These are phyloP conservation scores for Latheticus oryzae DNA, from an alignment of 2,888 invertebrate genomes.

Conservation along the genomic window DNA sequence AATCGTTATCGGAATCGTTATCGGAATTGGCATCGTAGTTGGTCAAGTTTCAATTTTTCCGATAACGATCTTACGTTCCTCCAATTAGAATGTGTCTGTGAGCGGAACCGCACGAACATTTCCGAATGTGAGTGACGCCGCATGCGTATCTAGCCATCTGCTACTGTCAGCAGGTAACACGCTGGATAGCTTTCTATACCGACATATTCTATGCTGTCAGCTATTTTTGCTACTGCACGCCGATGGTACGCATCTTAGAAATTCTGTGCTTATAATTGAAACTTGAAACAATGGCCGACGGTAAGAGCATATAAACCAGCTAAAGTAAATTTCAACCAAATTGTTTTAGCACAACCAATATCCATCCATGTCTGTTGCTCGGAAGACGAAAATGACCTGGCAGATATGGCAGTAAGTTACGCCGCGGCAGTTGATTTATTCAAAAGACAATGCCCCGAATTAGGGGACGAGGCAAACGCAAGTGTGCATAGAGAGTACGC, in stretches of 20 bases:
- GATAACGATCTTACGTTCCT: no score
- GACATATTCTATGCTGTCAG: no score
- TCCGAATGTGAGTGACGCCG: no score
- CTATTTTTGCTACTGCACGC: constrained; percentile 2
- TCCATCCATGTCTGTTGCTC: neutral
- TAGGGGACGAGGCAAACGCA: constrained; percentile 12
- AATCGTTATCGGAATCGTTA: no score
- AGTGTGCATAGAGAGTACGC: constrained; percentile 17
- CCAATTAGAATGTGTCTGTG: no score
- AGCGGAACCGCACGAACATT: no score
- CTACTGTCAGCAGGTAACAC: no score
- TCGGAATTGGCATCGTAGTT: neutral
- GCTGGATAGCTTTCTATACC: no score
- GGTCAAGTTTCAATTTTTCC: neutral
- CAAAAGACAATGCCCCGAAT: constrained; percentile 9
- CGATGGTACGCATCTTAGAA: neutral
- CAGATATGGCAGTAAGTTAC: constrained; percentile 2
- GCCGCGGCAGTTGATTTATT: constrained; percentile 6
- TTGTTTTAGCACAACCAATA: constrained; percentile 2
- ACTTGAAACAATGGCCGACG: constrained; percentile 2
- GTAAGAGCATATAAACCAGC: constrained; percentile 17
- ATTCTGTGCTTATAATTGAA: neutral
- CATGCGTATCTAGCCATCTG: no score
- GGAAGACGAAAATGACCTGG: constrained; percentile 1
- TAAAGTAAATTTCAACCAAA: constrained; percentile 11